A percentile compares a stretch with the other conserved stretches of the same genome.
phyloP scores from a whole-genome alignment of 1,140 invertebrate genomes.

The Probaryconus sp. region DNA sequence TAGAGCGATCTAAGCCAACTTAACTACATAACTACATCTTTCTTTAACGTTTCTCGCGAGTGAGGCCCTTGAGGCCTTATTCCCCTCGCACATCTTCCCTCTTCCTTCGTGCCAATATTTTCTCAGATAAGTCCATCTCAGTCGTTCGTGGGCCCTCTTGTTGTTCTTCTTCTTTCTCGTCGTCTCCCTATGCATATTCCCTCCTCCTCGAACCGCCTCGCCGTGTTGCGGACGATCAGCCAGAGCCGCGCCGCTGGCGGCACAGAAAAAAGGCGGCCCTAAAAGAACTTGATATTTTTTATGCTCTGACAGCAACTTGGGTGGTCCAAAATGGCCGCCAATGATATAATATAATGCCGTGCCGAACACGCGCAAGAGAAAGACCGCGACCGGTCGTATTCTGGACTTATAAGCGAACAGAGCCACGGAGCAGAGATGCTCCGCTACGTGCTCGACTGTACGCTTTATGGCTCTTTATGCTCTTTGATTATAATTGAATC shows the following conservation, averaged over 20 bases:
- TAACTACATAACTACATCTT: constrained; percentile 76
- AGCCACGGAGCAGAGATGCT: constrained; percentile 36
- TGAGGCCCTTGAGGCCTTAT: constrained; percentile 57
- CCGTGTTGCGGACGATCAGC: constrained; percentile 66
- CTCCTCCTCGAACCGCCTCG: constrained; percentile 67
- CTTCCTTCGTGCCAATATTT: background rate
- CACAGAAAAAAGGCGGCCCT: constrained; percentile 78
- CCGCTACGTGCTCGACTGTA: constrained; percentile 45
- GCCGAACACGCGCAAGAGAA: constrained; percentile 45
- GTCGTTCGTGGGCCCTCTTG: constrained; percentile 13
- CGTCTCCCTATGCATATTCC: constrained; percentile 56
- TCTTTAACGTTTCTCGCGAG: constrained; percentile 69
- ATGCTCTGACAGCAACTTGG: constrained; percentile 78
- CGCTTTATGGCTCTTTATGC: constrained; percentile 35
- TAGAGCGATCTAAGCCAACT: constrained; percentile 71
- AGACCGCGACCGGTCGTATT: constrained; percentile 26
- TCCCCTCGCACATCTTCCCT: constrained; percentile 1
- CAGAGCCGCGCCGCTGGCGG: constrained; percentile 71
- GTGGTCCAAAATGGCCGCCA: constrained; percentile 79
- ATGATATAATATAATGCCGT: constrained; percentile 78
- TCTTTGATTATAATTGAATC: constrained; percentile 59
- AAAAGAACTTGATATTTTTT: constrained; percentile 80
- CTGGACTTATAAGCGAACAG: constrained; percentile 37
- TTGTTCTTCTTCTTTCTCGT: constrained; percentile 46
- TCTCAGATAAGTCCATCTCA: constrained; percentile 23